Evolutionary conservation across 2,888 invertebrate species (phyloP).

Genomic region (Caenorhabditis imperialis): DNA sequence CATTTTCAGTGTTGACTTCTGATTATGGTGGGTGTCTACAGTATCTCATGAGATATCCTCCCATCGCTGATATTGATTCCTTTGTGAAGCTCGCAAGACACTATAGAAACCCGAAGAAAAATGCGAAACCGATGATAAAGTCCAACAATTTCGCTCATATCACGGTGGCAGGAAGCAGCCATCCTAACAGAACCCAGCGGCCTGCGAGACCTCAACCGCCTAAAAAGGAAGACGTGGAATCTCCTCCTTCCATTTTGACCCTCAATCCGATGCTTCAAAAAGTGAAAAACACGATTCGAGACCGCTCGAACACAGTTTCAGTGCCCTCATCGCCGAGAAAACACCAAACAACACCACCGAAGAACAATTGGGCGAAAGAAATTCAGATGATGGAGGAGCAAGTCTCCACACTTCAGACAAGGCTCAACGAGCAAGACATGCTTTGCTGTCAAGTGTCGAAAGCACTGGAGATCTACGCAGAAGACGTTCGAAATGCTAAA

Average conservation of each 20-base stretch:
- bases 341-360: slow-evolving; percentile 9
- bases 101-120: slow-evolving; percentile 80
- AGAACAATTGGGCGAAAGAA: slow-evolving; percentile 66
- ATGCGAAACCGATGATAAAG: slow-evolving; percentile 75
- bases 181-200: slow-evolving; percentile 63
- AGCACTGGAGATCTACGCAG: slow-evolving; percentile 32
- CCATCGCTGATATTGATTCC: slow-evolving; percentile 82
- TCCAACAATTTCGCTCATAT: slow-evolving; percentile 66
- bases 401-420: slow-evolving; percentile 76
- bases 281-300: slow-evolving; percentile 44
- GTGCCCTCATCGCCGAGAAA: slow-evolving; percentile 30
- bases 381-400: slow-evolving; percentile 77
- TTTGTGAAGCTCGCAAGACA: slow-evolving; percentile 83
- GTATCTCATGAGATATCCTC: slow-evolving; percentile 84
- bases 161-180: slow-evolving; percentile 69
- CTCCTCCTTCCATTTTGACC: slow-evolving; percentile 31
- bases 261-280: slow-evolving; percentile 32
- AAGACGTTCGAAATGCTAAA: slow-evolving; percentile 34
- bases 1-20: slow-evolving; percentile 50
- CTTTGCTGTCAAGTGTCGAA: slow-evolving; percentile 52
- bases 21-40: slow-evolving; percentile 84
- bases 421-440: slow-evolving; percentile 77
- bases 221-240: slow-evolving; percentile 14
- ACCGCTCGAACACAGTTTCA: slow-evolving; percentile 44
- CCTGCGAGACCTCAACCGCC: background rate